Percentiles rank a stretch among this genome's conserved stretches.
phyloP scores from a whole-genome alignment of 2,888 invertebrate species.

The Tachina lurida region DNA sequence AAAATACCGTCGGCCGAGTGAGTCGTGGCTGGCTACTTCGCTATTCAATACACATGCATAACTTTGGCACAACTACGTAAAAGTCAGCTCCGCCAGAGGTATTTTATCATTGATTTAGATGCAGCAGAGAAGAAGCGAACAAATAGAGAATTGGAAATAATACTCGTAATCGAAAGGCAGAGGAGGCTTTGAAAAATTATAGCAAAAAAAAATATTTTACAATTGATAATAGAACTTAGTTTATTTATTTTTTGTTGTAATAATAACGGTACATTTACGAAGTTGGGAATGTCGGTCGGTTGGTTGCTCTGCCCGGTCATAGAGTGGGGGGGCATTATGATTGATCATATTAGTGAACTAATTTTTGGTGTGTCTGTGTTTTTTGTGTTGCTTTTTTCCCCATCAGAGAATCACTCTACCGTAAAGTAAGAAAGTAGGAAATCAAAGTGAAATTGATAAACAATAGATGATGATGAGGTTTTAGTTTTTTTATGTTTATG shows the following conservation, averaged over 20 bases:
- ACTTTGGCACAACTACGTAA: slow-evolving; percentile 24
- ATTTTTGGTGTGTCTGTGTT: not conserved
- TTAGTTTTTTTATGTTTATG: slow-evolving; percentile 1
- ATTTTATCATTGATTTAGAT: not conserved
- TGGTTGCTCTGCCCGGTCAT: not conserved
- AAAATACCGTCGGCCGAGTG: slow-evolving; percentile 1
- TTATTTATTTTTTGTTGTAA: not conserved
- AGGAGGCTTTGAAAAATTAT: slow-evolving; percentile 9
- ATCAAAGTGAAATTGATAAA: slow-evolving; percentile 64
- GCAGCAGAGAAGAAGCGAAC: not conserved
- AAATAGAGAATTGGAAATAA: not conserved
- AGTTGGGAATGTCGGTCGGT: slow-evolving; percentile 6
- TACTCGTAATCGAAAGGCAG: not conserved
- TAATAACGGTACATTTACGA: slow-evolving; percentile 4
- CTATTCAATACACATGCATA: slow-evolving; percentile 28
- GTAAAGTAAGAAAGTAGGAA: slow-evolving; percentile 70
- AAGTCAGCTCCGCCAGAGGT: not conserved
- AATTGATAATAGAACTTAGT: slow-evolving; percentile 34
- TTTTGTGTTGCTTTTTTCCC: not conserved
- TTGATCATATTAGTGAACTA: slow-evolving; percentile 39
- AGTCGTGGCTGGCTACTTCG: not conserved
- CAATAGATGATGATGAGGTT: slow-evolving; percentile 47
- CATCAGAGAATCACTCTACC: slow-evolving; percentile 56
- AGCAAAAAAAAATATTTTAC: not conserved
- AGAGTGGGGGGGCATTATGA: slow-evolving; percentile 35